Evolutionary conservation across 2,888 invertebrate species (phyloP).

Genomic region (Brachynemurus nebulosus): DNA sequence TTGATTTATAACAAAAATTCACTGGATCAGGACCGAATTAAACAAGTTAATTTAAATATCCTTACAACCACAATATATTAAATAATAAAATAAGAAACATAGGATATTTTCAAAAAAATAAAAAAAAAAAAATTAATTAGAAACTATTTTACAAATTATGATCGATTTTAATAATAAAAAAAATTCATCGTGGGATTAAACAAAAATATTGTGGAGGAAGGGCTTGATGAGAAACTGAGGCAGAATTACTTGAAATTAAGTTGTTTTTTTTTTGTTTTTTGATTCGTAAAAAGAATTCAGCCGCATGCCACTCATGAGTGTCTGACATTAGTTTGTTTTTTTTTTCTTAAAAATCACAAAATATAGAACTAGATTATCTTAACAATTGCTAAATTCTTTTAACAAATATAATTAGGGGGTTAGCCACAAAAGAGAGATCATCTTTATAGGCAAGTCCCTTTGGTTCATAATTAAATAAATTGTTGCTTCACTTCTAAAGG

Average conservation of each 20-base stretch:
- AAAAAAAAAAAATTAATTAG: slow-evolving; percentile 9
- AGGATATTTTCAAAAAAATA: slow-evolving; percentile 39
- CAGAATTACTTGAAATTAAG: neutral
- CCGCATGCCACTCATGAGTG: neutral
- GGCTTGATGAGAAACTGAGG: neutral
- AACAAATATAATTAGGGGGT: slow-evolving; percentile 5
- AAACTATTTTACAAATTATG: slow-evolving; percentile 15
- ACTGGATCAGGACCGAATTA: slow-evolving; percentile 28
- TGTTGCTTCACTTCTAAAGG: slow-evolving; percentile 4
- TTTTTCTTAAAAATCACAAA: slow-evolving; percentile 3
- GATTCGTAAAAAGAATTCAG: slow-evolving; percentile 1
- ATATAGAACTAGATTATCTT: neutral
- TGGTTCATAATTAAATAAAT: slow-evolving; percentile 3
- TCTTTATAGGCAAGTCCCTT: neutral
- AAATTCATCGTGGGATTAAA: neutral
- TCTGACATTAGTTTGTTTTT: neutral
- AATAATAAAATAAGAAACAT: slow-evolving; percentile 44
- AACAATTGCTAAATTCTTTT: slow-evolving; percentile 5
- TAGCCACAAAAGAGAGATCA: slow-evolving; percentile 1
- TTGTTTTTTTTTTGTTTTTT: neutral
- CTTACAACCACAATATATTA: slow-evolving; percentile 57
- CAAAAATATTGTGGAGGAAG: slow-evolving; percentile 8
- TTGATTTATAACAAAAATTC: no score
- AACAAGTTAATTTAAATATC: slow-evolving; percentile 37
- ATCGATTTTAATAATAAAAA: slow-evolving; percentile 7